Conservation (phyloP, 2,113 vertebrate species). For the Tyto alba region DNA sequence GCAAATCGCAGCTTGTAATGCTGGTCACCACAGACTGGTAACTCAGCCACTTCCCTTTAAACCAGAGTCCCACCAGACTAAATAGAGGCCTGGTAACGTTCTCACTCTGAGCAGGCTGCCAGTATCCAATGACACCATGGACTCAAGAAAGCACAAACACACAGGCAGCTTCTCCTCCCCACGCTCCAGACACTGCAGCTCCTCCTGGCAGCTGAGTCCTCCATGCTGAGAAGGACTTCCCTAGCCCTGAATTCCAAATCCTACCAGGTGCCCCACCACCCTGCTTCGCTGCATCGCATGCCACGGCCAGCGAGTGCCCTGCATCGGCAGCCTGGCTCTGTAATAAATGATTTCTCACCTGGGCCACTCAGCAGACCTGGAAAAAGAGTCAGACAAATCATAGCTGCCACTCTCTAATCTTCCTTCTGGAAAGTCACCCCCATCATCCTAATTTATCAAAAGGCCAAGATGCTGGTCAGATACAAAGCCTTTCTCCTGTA, state of each 20-base stretch:
- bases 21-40: background rate
- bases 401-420: constrained; percentile 64
- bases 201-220: background rate
- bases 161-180: background rate
- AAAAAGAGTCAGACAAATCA: constrained; percentile 63
- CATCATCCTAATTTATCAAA: constrained; percentile 60
- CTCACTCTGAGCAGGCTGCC: background rate
- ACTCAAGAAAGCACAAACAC: background rate
- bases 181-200: background rate
- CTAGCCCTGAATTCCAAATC: background rate
- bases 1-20: background rate
- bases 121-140: rapidly evolving
- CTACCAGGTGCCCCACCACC: background rate
- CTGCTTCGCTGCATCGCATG: background rate
- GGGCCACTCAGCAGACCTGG: constrained; percentile 52
- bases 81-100: background rate
- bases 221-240: background rate
- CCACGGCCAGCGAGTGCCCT: background rate
- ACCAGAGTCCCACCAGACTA: background rate
- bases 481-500: background rate
- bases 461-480: background rate
- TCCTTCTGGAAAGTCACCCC: constrained; percentile 67
- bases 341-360: constrained; percentile 60
- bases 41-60: background rate
- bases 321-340: constrained; percentile 16